Evolutionary conservation across 2,888 invertebrate species (phyloP), one percentile per base, ranked within the genome.

Genomic region (Trichogramma evanescens): DNA sequence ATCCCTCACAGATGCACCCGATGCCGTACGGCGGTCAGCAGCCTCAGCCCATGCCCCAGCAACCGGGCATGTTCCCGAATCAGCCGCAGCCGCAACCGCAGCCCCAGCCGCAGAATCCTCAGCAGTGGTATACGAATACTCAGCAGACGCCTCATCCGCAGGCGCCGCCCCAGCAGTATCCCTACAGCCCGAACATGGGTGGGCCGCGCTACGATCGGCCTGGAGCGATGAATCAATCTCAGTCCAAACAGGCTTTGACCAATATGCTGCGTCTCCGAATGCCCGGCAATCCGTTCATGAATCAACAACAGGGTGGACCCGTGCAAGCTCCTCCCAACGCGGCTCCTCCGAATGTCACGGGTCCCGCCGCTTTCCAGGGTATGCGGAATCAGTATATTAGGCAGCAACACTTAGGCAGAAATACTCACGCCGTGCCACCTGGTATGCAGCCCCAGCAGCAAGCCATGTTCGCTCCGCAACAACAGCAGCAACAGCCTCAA

Each of bases 161-260:
- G 0, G 71, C 73, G 0, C 69, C 73, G 0, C 78, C 77, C 49
- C 79, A 77, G 50, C 80, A 80, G 54, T 80, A 79, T 0, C 62
- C 64, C 59, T 82, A 82, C 65, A 80, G 80, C 5, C 81, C 80
- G 58, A 82, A 82, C 70, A 76, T 82, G 1, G 66, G 67, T 13
- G 77, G 74, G 5, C 75, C 74, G 1, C 72, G 78, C 56, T 78
- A 74, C 51, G 78, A 79, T 51, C 71, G 84, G 4, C 80, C 80
- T 0, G 74, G 75, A 5, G 59, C 58, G 0, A 41, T 60, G 56
- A 82, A 89, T 68, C 88, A 78, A 59, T 75, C 88, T 74, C 89
- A 88, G 67, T 89, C 89, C 5, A 93, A 94, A 72, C 91, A 91
- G 74, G 93, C 93, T 0, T 80, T 94, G 46, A 89, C 90, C 55